Percentiles rank a stretch among this genome's conserved stretches.
Conservation (phyloP, 2,888 invertebrate genomes). For the Scotopteryx bipunctaria region DNA sequence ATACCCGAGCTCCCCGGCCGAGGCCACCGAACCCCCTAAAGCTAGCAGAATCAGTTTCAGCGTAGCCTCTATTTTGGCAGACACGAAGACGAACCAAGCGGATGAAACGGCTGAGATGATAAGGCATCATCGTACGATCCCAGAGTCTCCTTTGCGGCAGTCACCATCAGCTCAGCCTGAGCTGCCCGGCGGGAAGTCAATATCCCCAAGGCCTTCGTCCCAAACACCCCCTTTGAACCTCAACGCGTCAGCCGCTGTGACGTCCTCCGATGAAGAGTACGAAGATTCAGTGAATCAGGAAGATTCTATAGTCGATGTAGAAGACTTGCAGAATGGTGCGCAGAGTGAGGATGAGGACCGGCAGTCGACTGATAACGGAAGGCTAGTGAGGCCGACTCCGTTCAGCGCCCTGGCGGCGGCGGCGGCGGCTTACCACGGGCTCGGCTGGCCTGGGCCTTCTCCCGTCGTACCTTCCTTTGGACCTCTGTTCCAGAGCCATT, state of each 20-base stretch:
- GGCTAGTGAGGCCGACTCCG: slow-evolving; percentile 88
- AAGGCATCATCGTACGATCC: slow-evolving; percentile 78
- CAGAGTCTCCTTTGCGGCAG: slow-evolving; percentile 75
- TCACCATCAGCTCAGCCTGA: slow-evolving; percentile 76
- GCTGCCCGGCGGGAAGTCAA: slow-evolving; percentile 70
- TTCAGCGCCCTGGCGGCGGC: slow-evolving; percentile 88
- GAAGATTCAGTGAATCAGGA: slow-evolving; percentile 88
- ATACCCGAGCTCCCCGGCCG: slow-evolving; percentile 86
- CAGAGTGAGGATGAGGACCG: slow-evolving; percentile 77
- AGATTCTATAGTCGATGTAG: slow-evolving; percentile 90
- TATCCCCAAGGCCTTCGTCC: slow-evolving; percentile 68
- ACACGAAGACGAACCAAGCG: slow-evolving; percentile 86
- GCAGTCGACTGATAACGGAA: slow-evolving; percentile 63
- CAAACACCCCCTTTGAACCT: slow-evolving; percentile 76
- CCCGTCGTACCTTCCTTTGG: slow-evolving; percentile 85
- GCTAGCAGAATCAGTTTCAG: slow-evolving; percentile 91
- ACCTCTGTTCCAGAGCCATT: slow-evolving; percentile 86
- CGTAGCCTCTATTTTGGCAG: slow-evolving; percentile 93
- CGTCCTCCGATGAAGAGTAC: slow-evolving; percentile 85
- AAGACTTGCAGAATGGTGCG: slow-evolving; percentile 86
- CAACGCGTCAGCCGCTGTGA: slow-evolving; percentile 75
- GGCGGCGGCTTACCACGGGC: slow-evolving; percentile 86
- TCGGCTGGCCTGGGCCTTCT: slow-evolving; percentile 82
- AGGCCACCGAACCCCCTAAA: slow-evolving; percentile 84
- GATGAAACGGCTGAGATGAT: slow-evolving; percentile 76